Evolutionary conservation across 2,113 vertebrate species (phyloP), one percentile per base, ranked within the genome.

Genomic region (Callospermophilus lateralis): DNA sequence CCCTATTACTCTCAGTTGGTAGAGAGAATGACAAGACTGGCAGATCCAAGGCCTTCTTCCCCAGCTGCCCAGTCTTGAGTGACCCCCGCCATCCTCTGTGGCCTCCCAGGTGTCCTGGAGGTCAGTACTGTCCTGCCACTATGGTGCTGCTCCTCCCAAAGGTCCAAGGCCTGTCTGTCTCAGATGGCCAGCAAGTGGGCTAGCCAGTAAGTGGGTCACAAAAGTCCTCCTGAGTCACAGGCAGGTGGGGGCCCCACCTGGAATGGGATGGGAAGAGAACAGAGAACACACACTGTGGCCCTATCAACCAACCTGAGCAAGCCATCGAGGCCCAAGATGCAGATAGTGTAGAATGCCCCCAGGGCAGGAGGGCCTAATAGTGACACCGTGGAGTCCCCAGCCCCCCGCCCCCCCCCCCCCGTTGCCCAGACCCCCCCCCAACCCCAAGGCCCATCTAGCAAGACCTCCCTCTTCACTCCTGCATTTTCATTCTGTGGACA

Each of bases 341-440:
- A 51, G 16, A 58, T 0, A 0, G 20, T 8, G 30, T 19, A 22
- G 55, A 8, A 0, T 2, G 4, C 32, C 77, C 3, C n/a, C 19
- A 1, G 9, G 13, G 88, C 84, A 39, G 4, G 48, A 42, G 58
- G 42, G 48, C 67, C 0, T 5, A 51, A 9, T 24, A 8, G 26
- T 39, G 8, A 55, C 48, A 8, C 39, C 39, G 34, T 61, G 68
- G n/a, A 39, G 42, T 42, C 42, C 42, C 42, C 42, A 45, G 42
- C 6, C 42, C 42, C 42, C 42, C n/a, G n/a, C n/a, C 1, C 39
- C 39, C 39, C 39, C 53, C 65, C 30, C 26, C 39, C 58, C 39
- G 48, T 28, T 63, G 20, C 48, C 67, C 10, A 9, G 37, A 42
- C 42, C 42, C 42, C 42, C 42, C 42, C 42, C 42, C 42, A 7